Evolutionary conservation across 92 coral and sea anemone genomes (phyloP).

Genomic region (Isaurus tuberculatus): DNA sequence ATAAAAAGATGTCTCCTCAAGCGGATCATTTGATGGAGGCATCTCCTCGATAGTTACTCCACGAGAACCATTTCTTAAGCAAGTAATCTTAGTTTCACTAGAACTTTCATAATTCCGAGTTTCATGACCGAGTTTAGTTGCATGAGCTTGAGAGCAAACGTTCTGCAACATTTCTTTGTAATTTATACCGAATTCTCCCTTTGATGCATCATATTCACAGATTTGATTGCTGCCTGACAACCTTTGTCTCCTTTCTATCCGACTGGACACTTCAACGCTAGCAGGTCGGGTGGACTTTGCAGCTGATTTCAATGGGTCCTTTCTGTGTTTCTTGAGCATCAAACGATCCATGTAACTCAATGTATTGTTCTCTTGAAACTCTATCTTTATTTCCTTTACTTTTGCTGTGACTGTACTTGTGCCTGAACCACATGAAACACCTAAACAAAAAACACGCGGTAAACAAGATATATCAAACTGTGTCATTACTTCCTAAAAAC

Average conservation of each 20-base stretch:
- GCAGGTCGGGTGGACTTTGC: background rate
- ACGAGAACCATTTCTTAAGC: background rate
- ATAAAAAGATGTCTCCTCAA: slow-evolving; percentile 73
- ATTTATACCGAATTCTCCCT: slow-evolving; percentile 68
- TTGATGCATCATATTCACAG: slow-evolving; percentile 26
- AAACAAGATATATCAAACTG: too few species aligned
- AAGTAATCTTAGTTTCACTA: background rate
- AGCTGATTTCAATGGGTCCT: slow-evolving; percentile 27
- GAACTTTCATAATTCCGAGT: slow-evolving; percentile 12
- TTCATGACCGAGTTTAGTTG: slow-evolving; percentile 5
- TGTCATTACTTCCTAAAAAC: too few species aligned
- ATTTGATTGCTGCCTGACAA: background rate
- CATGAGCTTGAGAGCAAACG: slow-evolving; percentile 55
- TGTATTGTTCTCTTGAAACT: slow-evolving; percentile 77
- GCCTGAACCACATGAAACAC: slow-evolving; percentile 80
- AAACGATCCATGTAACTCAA: slow-evolving; percentile 89
- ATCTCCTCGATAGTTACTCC: slow-evolving; percentile 73
- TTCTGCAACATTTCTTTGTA: slow-evolving; percentile 90
- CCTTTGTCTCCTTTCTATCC: slow-evolving; percentile 8
- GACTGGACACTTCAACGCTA: slow-evolving; percentile 7
- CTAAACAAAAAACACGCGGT: slow-evolving; percentile 21
- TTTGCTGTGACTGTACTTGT: slow-evolving; percentile 65
- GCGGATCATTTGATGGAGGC: slow-evolving; percentile 32
- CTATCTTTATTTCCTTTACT: slow-evolving; percentile 72
- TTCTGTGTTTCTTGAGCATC: slow-evolving; percentile 82